Percentiles rank a stretch among this genome's conserved stretches.
Conservation (phyloP, 2,797 vertebrate species). For the Phrynocephalus vlangalii region DNA sequence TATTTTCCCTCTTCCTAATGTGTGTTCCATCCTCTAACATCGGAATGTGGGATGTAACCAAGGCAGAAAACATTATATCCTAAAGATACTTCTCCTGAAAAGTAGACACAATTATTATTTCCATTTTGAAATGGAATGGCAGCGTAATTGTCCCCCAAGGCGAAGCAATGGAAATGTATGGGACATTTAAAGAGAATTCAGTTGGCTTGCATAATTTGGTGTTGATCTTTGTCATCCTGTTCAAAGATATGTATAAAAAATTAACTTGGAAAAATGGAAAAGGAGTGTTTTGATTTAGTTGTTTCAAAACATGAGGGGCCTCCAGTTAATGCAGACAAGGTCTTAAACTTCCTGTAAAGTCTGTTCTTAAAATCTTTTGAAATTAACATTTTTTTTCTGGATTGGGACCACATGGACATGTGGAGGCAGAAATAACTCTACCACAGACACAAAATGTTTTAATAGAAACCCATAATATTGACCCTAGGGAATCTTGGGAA, state of each 20-base stretch:
- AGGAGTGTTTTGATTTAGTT: constrained; percentile 11
- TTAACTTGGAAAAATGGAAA: neutral
- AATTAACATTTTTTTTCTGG: neutral
- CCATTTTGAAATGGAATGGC: constrained; percentile 57
- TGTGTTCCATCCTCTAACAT: constrained; percentile 66
- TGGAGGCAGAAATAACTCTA: neutral
- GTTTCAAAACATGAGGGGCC: constrained; percentile 31
- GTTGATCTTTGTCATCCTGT: constrained; percentile 21
- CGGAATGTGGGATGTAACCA: constrained; percentile 64
- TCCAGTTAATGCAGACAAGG: constrained; percentile 42
- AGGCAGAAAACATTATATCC: constrained; percentile 67
- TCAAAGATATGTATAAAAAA: neutral
- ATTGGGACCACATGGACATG: neutral
- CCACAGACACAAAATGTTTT: neutral
- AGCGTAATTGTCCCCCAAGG: neutral
- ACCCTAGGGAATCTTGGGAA: neutral
- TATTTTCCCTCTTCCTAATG: constrained; percentile 60
- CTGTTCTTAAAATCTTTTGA: neutral
- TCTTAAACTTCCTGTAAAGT: neutral
- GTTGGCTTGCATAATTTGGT: constrained; percentile 49
- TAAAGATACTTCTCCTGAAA: constrained; percentile 54
- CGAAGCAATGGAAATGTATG: constrained; percentile 55
- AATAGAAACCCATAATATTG: neutral
- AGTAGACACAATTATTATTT: constrained; percentile 2
- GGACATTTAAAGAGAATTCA: constrained; percentile 22